phyloP scores from a whole-genome alignment of 2,113 vertebrate genomes.

The Myocastor coypus region DNA sequence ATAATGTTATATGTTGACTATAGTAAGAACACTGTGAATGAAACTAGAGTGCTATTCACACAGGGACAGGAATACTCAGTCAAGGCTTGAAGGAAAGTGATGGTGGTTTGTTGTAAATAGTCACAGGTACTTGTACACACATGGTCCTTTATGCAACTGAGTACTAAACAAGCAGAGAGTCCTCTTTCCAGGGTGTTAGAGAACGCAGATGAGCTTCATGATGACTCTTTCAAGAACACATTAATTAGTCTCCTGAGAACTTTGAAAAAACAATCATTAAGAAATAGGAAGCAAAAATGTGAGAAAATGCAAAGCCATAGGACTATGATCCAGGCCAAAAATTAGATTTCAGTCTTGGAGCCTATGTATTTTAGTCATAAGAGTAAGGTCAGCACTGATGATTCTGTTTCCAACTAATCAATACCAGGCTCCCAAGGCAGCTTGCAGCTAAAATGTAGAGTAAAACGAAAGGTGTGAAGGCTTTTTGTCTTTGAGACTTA shows the following conservation, averaged over 20 bases:
- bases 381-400: neutral
- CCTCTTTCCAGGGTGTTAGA: neutral
- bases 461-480: neutral
- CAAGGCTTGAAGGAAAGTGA: rapidly evolving
- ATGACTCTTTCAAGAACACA: neutral
- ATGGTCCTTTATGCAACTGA: neutral
- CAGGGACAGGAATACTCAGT: neutral
- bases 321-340: neutral
- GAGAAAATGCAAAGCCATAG: neutral
- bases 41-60: neutral
- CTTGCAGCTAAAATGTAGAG: neutral
- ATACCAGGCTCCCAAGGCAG: neutral
- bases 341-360: neutral
- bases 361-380: neutral
- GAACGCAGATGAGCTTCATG: neutral
- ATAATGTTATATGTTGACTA: neutral
- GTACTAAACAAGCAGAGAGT: neutral
- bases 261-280: neutral
- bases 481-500: neutral
- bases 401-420: neutral
- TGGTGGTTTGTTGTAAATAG: neutral
- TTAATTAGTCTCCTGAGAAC: neutral
- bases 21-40: neutral
- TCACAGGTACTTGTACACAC: neutral
- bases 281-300: neutral